Conservation (phyloP, 2,113 vertebrate genomes). For the Myotis yumanensis region DNA sequence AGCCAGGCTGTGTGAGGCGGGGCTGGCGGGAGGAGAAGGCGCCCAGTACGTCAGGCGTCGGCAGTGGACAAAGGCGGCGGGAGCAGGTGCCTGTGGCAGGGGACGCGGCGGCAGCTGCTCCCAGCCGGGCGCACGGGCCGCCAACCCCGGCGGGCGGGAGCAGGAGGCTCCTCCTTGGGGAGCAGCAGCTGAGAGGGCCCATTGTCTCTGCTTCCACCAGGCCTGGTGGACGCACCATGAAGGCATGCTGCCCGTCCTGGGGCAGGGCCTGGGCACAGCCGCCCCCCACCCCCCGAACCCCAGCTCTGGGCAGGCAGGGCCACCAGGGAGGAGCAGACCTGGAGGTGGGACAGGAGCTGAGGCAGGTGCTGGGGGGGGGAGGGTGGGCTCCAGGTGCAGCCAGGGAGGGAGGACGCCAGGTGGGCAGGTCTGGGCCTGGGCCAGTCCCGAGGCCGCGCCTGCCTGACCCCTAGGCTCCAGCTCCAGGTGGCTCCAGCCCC, state of each 20-base stretch:
- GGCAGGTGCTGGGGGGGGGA: background rate
- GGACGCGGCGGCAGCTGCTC: conserved; percentile 88
- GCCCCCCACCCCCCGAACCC: background rate
- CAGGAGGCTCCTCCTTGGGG: conserved; percentile 63
- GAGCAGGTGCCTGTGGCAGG: conserved; percentile 96
- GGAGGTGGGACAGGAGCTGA: rapidly evolving
- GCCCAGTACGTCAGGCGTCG: conserved; percentile 87
- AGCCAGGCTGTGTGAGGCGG: conserved; percentile 71
- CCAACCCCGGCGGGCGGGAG: conserved; percentile 54
- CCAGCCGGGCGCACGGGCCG: conserved; percentile 70
- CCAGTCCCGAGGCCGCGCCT: background rate
- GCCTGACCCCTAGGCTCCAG: background rate
- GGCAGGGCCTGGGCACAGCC: background rate
- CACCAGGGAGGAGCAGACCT: background rate
- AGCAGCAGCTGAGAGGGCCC: conserved; percentile 83
- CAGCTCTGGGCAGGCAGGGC: background rate
- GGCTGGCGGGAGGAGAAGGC: conserved; percentile 77
- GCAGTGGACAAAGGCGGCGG: conserved; percentile 87
- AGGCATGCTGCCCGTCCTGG: background rate
- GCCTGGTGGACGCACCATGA: background rate
- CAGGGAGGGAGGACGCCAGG: background rate
- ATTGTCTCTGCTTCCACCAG: conserved; percentile 81
- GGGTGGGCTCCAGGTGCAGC: no score
- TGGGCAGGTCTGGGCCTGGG: background rate
- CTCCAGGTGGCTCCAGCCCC: background rate